phyloP scores from a whole-genome alignment of 2,888 invertebrate genomes.

The Teleogryllus oceanicus region DNA sequence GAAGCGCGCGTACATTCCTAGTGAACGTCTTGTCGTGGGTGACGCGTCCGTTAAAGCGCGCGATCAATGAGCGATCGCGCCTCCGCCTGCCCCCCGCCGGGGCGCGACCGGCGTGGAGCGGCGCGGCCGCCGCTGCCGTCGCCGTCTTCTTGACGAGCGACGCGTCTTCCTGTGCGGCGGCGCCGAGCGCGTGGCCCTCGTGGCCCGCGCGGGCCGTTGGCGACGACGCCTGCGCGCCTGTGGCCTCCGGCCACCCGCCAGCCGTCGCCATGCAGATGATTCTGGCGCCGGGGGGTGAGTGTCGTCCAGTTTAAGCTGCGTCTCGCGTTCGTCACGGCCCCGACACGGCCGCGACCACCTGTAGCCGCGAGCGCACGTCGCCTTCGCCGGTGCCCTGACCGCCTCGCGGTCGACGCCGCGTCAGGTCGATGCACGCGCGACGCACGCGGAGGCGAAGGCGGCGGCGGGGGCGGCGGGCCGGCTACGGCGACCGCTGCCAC shows the following conservation, averaged over 20 bases:
- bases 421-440: background rate
- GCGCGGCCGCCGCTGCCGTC: background rate
- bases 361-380: background rate
- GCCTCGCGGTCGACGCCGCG: background rate
- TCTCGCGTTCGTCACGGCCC: background rate
- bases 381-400: background rate
- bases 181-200: conserved; percentile 40
- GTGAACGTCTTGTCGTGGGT: background rate
- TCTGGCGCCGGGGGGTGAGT: conserved; percentile 52
- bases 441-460: background rate
- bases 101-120: background rate
- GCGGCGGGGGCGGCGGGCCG: background rate
- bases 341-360: background rate
- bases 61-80: background rate
- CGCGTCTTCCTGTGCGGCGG: conserved; percentile 46
- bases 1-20: background rate
- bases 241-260: conserved; percentile 45
- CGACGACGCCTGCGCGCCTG: conserved; percentile 29
- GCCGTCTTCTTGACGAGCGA: conserved; percentile 11
- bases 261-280: conserved; percentile 50
- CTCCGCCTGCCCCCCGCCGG: background rate
- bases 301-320: background rate
- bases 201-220: conserved; percentile 35
- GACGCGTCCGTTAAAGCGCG: background rate
- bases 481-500: background rate